Evolutionary conservation across 2,113 vertebrate species (phyloP).

Genomic region (Drymodes brunneopygia): DNA sequence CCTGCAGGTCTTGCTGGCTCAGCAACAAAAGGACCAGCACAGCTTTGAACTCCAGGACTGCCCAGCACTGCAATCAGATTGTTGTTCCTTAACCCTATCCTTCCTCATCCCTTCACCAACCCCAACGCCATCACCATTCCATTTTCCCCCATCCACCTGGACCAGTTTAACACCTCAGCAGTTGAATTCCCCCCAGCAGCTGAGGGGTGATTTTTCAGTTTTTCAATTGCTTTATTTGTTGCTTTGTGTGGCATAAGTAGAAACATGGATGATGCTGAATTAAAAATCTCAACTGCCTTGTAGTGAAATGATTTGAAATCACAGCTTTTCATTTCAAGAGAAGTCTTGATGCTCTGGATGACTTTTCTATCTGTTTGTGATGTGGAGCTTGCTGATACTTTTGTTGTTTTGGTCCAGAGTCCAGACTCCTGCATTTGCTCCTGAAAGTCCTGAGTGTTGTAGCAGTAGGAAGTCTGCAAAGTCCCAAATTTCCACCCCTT

Average conservation of each 20-base stretch:
- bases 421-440: too few relatives aligned
- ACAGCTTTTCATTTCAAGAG: background rate
- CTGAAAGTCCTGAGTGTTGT: too few relatives aligned
- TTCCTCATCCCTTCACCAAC: background rate
- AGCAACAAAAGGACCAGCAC: background rate
- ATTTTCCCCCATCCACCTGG: background rate
- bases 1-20: background rate
- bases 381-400: too few relatives aligned
- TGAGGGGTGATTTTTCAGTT: background rate
- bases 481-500: background rate
- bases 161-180: background rate
- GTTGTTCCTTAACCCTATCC: background rate
- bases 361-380: too few relatives aligned
- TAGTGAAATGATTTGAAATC: background rate
- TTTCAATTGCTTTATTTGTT: slow-evolving; percentile 37
- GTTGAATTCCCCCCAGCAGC: background rate
- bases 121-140: accelerated
- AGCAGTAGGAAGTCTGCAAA: too few relatives aligned
- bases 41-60: background rate
- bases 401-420: too few relatives aligned
- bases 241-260: background rate
- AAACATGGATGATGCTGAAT: background rate
- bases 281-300: background rate
- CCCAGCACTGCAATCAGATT: background rate
- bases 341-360: too few relatives aligned